phyloP scores from a whole-genome alignment of 2,888 invertebrate species.

The Caenorhabditis auriculariae region DNA sequence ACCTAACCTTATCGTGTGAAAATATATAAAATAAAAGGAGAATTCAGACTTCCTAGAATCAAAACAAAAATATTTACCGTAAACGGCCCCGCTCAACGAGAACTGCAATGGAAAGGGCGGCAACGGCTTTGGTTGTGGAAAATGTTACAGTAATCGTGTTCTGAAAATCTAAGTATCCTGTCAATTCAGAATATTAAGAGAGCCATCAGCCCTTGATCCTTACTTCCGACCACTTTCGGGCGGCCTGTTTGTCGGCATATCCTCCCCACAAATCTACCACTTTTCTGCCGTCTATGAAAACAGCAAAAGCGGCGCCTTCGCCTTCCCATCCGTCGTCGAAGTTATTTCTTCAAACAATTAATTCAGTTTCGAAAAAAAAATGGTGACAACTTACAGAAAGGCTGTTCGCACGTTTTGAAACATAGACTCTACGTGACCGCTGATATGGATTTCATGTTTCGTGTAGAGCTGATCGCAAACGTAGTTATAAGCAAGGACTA shows the following conservation, averaged over 20 bases:
- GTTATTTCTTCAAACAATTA: constrained; percentile 35
- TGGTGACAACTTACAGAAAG: constrained; percentile 24
- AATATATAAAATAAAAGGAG: too few relatives aligned
- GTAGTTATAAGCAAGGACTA: constrained; percentile 16
- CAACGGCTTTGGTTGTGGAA: constrained; percentile 48
- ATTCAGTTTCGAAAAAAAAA: background rate
- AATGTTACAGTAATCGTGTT: constrained; percentile 49
- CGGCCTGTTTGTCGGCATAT: constrained; percentile 41
- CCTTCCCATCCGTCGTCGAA: constrained; percentile 50
- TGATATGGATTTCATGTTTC: constrained; percentile 22
- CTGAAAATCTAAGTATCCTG: constrained; percentile 11
- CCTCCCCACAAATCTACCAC: constrained; percentile 53
- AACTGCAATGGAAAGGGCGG: constrained; percentile 36
- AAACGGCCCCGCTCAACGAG: constrained; percentile 30
- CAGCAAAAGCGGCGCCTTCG: constrained; percentile 42
- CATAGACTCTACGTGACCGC: constrained; percentile 20
- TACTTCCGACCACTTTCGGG: constrained; percentile 40
- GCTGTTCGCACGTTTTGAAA: constrained; percentile 27
- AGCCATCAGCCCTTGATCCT: background rate
- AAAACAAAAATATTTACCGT: too few relatives aligned
- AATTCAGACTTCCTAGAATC: too few relatives aligned
- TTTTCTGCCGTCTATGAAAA: constrained; percentile 41
- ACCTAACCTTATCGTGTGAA: too few relatives aligned
- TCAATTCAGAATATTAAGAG: constrained; percentile 2
- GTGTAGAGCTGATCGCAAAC: constrained; percentile 22